These are phyloP conservation scores for Drosophila incognita DNA, from an alignment of 2,888 invertebrate species.

Conservation along the genomic window DNA sequence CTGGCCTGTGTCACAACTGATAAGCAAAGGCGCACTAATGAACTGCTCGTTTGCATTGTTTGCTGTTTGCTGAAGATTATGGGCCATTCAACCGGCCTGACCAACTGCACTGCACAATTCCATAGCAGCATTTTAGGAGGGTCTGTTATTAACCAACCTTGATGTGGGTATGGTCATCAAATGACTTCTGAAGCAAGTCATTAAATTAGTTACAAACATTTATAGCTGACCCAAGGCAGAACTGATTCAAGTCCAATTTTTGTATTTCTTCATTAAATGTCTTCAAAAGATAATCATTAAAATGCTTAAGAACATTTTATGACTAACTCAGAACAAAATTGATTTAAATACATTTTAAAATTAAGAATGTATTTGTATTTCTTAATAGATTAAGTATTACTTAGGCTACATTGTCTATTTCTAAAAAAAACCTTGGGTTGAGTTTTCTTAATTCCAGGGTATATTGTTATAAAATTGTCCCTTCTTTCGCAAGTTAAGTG, in stretches of 20 bases:
- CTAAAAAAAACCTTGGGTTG: not conserved
- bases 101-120: slow-evolving; percentile 13
- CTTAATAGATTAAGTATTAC: not conserved
- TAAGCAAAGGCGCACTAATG: slow-evolving; percentile 64
- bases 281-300: not conserved
- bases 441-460: not conserved
- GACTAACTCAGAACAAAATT: too few species aligned
- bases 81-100: slow-evolving; percentile 52
- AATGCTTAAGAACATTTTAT: not conserved
- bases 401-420: not conserved
- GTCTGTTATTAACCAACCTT: slow-evolving; percentile 9
- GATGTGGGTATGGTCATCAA: slow-evolving; percentile 7
- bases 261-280: not conserved
- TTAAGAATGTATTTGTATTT: not conserved
- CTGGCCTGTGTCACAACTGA: slow-evolving; percentile 36
- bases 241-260: not conserved
- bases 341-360: not conserved
- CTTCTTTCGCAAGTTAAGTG: not conserved
- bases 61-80: slow-evolving; percentile 46
- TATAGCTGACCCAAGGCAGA: not conserved
- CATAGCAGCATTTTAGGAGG: slow-evolving; percentile 69
- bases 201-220: not conserved
- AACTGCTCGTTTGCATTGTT: slow-evolving; percentile 51
- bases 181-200: slow-evolving; percentile 8
- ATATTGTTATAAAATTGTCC: not conserved